phyloP scores from a whole-genome alignment of 2,113 vertebrate genomes.

The Psittacula cyanocephala region DNA sequence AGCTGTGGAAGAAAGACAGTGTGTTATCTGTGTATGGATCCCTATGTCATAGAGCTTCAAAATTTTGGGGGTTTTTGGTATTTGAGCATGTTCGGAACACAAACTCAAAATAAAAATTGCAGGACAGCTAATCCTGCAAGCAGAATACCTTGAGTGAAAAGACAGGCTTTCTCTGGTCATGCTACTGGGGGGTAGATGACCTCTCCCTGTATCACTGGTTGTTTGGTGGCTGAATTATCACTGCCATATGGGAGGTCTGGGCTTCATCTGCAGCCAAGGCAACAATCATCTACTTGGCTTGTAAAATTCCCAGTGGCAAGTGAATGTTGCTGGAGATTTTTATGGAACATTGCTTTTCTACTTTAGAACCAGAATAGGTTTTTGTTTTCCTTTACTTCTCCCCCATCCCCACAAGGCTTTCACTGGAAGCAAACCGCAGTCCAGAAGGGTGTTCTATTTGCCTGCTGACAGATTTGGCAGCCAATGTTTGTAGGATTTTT shows the following conservation, averaged over 20 bases:
- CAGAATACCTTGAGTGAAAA: not conserved
- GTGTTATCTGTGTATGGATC: not conserved
- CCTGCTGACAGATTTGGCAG: not conserved
- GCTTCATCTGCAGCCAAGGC: not conserved
- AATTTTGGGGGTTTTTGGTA: accelerated
- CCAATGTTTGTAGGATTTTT: not conserved
- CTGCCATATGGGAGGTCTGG: not conserved
- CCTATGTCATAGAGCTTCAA: accelerated
- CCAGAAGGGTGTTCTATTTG: not conserved
- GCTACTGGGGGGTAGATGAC: not conserved
- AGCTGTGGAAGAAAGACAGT: not conserved
- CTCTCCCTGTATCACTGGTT: not conserved
- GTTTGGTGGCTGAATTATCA: not conserved
- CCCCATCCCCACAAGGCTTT: not conserved
- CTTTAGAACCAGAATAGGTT: not conserved
- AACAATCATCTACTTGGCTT: constrained; percentile 1
- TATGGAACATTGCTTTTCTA: not conserved
- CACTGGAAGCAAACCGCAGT: not conserved
- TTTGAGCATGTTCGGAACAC: not conserved
- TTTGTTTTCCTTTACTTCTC: not conserved
- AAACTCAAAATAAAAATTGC: not conserved
- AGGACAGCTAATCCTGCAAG: not conserved
- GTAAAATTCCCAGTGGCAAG: not conserved
- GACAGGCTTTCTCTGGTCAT: not conserved
- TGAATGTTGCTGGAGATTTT: not conserved